A percentile compares a stretch with the other conserved stretches of the same genome.
Evolutionary conservation across 2,113 vertebrate species (phyloP).

Genomic region (Axis porcinus): DNA sequence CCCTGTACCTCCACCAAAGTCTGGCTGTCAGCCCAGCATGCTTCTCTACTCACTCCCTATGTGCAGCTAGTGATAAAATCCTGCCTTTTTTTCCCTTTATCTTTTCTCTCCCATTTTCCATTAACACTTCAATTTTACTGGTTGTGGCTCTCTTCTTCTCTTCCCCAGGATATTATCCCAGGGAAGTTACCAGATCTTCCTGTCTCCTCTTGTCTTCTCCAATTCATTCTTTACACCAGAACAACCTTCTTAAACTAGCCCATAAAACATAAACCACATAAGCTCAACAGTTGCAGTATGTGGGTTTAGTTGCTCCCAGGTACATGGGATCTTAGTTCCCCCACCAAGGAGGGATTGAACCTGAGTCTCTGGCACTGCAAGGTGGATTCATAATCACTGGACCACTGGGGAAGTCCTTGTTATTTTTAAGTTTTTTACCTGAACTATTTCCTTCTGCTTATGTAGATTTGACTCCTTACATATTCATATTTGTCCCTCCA

Average conservation of each 20-base stretch:
- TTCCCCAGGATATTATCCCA: background rate
- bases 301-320: too few relatives aligned
- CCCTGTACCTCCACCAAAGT: background rate
- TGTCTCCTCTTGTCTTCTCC: background rate
- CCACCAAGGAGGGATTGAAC: background rate
- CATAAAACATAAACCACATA: background rate
- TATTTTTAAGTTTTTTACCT: background rate
- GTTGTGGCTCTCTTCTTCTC: background rate
- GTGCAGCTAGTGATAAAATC: background rate
- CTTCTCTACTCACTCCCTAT: background rate
- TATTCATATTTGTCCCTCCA: background rate
- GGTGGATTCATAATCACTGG: background rate
- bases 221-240: background rate
- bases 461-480: background rate
- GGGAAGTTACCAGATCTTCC: background rate
- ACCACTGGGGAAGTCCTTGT: background rate
- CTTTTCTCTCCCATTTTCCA: background rate
- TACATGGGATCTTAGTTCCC: background rate
- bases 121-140: background rate
- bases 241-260: background rate
- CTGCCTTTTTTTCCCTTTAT: background rate
- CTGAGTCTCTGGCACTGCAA: background rate
- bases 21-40: background rate
- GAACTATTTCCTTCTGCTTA: background rate
- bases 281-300: background rate